Evolutionary conservation across 2,888 invertebrate species (phyloP), one percentile per base, ranked within the genome.

Genomic region (Andrena haemorrhoa): DNA sequence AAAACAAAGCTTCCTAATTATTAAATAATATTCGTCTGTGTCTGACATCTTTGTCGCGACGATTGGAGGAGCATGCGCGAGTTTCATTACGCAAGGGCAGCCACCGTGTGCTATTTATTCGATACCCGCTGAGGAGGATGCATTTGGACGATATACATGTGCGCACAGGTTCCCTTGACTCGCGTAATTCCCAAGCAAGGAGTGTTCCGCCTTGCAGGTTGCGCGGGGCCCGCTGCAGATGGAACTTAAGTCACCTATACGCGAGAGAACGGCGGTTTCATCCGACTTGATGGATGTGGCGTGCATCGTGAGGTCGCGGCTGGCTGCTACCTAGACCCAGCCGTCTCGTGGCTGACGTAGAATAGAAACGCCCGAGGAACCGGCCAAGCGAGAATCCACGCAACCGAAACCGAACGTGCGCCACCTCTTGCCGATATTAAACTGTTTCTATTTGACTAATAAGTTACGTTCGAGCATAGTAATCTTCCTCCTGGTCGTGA

Each of bases 281-380:
- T 89, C 85, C 86, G 75, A 66, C 79, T 88, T 90, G 90, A 90
- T 91, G 88, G 90, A 91, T 90, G 89, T 88, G 76, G 82, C 85
- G 83, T 87, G 89, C 89, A 88, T 84, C 79, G 84, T 79, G 84
- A 63, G 75, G 83, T 85, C 83, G 85, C 53, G 77, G 85, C 87
- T 86, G 80, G 87, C 73, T 86, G 85, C 86, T 74, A 74, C 71
- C 87, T 70, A 63, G 75, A 41, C 33, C 23, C 79, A 79, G 64
- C 79, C 71, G 75, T 72, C 72, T 75, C 79, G 70, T 63, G 72
- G 49, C 83, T 79, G 74, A 79, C 79, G 75, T 71, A 65, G 83
- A 82, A 71, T 71, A 70, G 83, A 75, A 75, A 68, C 60, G 69
- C 69, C 79, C 6, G 72, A 75, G 84, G 82, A 84, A 80, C 78